Evolutionary conservation across 2,888 invertebrate genomes (phyloP), one percentile per base, ranked within the genome.

Genomic region (Xanthia togata): DNA sequence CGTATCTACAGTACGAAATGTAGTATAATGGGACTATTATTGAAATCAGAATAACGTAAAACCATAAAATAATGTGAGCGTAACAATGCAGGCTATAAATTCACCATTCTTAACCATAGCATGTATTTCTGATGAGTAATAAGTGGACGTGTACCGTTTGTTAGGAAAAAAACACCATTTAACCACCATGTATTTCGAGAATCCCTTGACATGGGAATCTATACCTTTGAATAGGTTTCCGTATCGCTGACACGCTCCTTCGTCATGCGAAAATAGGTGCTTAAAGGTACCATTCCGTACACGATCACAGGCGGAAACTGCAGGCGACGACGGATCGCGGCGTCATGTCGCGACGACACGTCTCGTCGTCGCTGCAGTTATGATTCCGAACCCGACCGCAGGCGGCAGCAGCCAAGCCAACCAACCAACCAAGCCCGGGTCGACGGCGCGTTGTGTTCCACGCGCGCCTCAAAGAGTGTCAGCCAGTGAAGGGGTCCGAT

Each of bases 31-130:
- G 35, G 47, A 26, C 65, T 41, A 85, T 87, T 89, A 88, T 80
- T 82, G 70, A 84, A 86, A 88, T 88, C 82, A 88, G 84, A 83
- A 83, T 84, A 85, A 85, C 76, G 78, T 82, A 79, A 75, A 85
- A 85, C 77, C 68, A 79, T 87, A 85, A 86, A 87, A 79, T 78
- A 76, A 76, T 55, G 72, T 80, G 65, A 82, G 72, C 78, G 81
- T 78, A 84, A 84, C 78, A 74, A 76, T 69, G 55, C 26, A 35
- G 8, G 70, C 59, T 35, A 82, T 82, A 76, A 85, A 82, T 74
- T 73, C 72, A 31, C 55, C 50, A 77, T 82, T 71, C 74, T 44
- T 31, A 72, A 65, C 53, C 70, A 76, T 70, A 26, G 38, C 68
- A 76, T 74, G 82, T 79, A 53, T 55, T 81, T 38, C 60, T 55